Evolutionary conservation across 2,113 vertebrate species (phyloP).

Genomic region (Eptatretus burgeri): DNA sequence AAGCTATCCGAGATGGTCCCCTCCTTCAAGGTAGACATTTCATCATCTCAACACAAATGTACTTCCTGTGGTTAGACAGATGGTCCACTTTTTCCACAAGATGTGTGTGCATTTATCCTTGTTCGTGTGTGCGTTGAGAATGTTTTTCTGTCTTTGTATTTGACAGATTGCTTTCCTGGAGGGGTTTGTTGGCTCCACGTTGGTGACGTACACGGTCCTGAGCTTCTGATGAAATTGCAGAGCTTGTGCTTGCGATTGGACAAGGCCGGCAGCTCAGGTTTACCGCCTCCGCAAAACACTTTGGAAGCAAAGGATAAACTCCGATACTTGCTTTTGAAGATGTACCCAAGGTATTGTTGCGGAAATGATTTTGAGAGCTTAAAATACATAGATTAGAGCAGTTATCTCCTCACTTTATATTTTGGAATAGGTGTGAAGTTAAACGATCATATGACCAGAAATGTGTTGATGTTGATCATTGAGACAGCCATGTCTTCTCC

Average conservation of each 20-base stretch:
- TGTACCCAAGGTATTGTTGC: too few species aligned
- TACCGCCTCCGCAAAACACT: conserved; percentile 33
- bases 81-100: neutral
- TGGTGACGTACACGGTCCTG: conserved; percentile 59
- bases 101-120: neutral
- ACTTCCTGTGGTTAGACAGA: neutral
- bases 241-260: conserved; percentile 61
- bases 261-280: conserved; percentile 23
- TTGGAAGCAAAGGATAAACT: too few species aligned
- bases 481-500: too few species aligned
- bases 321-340: too few species aligned
- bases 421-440: too few species aligned
- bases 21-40: conserved; percentile 36
- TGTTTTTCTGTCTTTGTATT: too few species aligned
- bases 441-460: too few species aligned
- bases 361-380: too few species aligned
- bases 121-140: neutral
- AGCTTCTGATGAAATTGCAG: conserved; percentile 61
- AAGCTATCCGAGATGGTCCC: conserved; percentile 38
- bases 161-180: conserved; percentile 44
- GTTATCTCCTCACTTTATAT: too few species aligned
- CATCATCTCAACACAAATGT: neutral
- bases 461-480: too few species aligned
- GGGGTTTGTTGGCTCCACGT: conserved; percentile 75
- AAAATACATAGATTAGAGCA: too few species aligned